A percentile compares a stretch with the other conserved stretches of the same genome.
These are phyloP conservation scores for Sipha flava DNA, from an alignment of 1,140 invertebrate species.

Conservation along the genomic window DNA sequence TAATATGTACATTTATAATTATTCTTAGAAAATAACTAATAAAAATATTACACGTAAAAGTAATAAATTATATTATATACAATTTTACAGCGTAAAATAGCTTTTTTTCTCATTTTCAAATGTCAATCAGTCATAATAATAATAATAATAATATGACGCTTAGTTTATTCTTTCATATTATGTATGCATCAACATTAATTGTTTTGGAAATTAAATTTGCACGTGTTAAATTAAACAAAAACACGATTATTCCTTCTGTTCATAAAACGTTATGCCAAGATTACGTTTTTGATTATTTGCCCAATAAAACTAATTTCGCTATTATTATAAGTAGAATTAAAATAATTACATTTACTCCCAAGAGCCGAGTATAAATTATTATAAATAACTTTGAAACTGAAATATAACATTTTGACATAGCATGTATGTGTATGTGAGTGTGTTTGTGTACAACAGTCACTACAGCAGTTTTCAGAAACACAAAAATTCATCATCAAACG, in stretches of 20 bases:
- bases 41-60: not conserved
- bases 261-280: not conserved
- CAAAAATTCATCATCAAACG: not conserved
- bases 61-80: not conserved
- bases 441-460: no score
- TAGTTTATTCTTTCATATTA: no score
- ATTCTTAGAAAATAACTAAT: constrained; percentile 11
- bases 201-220: not conserved
- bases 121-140: not conserved
- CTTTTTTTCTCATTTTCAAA: not conserved
- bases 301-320: not conserved
- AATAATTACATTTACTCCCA: constrained; percentile 10
- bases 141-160: no score
- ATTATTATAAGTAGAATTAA: not conserved
- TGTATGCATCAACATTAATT: not conserved
- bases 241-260: not conserved
- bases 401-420: not conserved
- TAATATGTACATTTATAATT: not conserved
- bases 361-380: not conserved
- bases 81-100: not conserved
- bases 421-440: not conserved
- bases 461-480: not conserved
- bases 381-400: constrained; percentile 3
- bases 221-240: not conserved
- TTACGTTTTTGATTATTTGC: constrained; percentile 8